phyloP scores from a whole-genome alignment of 1,140 invertebrate species.

The Drosophila elegans region DNA sequence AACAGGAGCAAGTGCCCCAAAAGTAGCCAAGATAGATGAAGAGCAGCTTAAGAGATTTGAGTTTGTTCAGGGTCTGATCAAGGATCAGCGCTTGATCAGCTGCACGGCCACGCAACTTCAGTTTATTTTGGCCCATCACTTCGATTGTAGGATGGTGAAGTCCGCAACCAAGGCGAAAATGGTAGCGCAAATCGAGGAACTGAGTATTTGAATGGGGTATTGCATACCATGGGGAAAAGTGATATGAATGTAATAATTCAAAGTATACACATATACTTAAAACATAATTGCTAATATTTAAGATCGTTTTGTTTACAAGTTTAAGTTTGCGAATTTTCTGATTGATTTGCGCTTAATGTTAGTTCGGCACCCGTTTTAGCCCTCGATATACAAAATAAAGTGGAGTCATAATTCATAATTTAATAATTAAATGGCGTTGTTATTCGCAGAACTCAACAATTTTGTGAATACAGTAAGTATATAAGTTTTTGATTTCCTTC shows the following conservation, averaged over 20 bases:
- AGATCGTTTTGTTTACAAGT: background rate
- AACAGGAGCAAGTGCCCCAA: constrained; percentile 46
- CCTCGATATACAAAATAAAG: background rate
- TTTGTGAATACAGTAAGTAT: too few relatives aligned
- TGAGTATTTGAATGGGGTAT: background rate
- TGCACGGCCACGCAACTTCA: constrained; percentile 62
- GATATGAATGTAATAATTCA: background rate
- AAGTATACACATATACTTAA: background rate
- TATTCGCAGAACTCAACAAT: too few relatives aligned
- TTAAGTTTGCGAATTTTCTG: background rate
- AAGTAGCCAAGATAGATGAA: constrained; percentile 59
- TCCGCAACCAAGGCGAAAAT: constrained; percentile 41
- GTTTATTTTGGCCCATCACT: constrained; percentile 58
- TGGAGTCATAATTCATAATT: background rate
- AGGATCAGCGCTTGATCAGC: constrained; percentile 26
- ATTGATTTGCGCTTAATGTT: background rate
- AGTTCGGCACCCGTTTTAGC: too few relatives aligned
- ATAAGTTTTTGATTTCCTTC: too few relatives aligned
- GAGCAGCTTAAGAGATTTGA: constrained; percentile 36
- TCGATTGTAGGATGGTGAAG: constrained; percentile 24
- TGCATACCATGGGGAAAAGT: background rate
- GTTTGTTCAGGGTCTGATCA: constrained; percentile 52
- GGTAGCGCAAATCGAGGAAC: constrained; percentile 45
- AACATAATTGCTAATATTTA: background rate
- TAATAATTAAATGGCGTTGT: too few relatives aligned